Conservation (phyloP, 2,113 vertebrate species). For the Dipodomys ordii region DNA sequence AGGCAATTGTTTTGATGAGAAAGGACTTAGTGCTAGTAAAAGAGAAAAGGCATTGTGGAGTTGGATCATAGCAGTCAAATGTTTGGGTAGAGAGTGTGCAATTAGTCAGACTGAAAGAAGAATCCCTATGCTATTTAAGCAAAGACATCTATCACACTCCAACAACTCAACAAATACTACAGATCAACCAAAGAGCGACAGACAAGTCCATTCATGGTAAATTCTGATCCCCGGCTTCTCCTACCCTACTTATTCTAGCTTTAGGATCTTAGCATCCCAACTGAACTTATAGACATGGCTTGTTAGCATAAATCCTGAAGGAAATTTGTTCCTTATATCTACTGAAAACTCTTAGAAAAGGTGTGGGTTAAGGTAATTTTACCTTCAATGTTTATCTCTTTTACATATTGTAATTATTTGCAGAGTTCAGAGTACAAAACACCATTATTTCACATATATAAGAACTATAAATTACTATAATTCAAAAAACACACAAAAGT, state of each 20-base stretch:
- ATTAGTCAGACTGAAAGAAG: not conserved
- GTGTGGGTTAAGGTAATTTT: slow-evolving; percentile 10
- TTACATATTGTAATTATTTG: slow-evolving; percentile 33
- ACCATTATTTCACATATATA: not conserved
- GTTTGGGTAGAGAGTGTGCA: not conserved
- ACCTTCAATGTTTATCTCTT: not conserved
- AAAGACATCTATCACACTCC: not conserved
- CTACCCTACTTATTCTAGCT: not conserved
- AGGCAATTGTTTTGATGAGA: not conserved
- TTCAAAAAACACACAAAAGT: not conserved
- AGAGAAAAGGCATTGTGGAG: not conserved
- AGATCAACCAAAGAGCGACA: not conserved
- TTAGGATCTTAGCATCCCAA: not conserved
- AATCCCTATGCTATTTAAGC: not conserved
- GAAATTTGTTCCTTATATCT: not conserved
- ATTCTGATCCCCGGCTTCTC: not conserved
- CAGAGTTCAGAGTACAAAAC: not conserved
- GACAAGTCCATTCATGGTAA: not conserved
- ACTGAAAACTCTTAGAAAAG: slow-evolving; percentile 20
- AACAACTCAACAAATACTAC: not conserved
- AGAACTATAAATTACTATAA: slow-evolving; percentile 12
- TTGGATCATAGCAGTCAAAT: not conserved
- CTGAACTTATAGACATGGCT: not conserved
- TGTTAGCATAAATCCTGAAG: not conserved
- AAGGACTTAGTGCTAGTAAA: not conserved